Evolutionary conservation across 1,140 invertebrate genomes (phyloP).

Genomic region (Bombus sylvicola): DNA sequence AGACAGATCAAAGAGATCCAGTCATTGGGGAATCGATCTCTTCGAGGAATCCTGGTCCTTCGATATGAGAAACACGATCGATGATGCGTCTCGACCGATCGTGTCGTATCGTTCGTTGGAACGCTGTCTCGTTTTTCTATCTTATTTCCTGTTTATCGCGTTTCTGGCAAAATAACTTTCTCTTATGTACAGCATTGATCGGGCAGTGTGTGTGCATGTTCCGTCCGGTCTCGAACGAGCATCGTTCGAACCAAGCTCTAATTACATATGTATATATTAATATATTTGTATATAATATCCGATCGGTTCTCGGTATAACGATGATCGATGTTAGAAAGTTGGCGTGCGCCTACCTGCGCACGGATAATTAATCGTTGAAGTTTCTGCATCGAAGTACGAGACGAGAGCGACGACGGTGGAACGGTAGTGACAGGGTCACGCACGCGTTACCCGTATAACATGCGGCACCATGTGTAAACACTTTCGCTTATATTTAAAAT

Average conservation of each 20-base stretch:
- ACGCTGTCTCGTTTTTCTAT: not conserved
- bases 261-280: not conserved
- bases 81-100: not conserved
- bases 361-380: constrained; percentile 41
- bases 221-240: not conserved
- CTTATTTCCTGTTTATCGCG: not conserved
- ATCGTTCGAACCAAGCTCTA: not conserved
- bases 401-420: constrained; percentile 49
- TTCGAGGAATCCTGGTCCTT: too few species aligned
- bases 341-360: not conserved
- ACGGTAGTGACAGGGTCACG: not conserved
- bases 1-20: too few species aligned
- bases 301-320: not conserved
- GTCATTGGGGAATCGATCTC: not conserved
- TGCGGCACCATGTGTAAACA: too few species aligned
- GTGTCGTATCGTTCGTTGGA: not conserved
- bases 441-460: too few species aligned
- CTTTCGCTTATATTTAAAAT: not conserved
- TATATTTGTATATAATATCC: not conserved
- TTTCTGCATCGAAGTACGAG: constrained; percentile 45
- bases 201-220: not conserved
- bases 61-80: not conserved
- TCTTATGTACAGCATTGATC: not conserved
- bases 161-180: not conserved
- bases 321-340: constrained; percentile 21